Base-by-base conservation (phyloP, 2,888 invertebrate species). In the Pristionchus maxplancki region DNA sequence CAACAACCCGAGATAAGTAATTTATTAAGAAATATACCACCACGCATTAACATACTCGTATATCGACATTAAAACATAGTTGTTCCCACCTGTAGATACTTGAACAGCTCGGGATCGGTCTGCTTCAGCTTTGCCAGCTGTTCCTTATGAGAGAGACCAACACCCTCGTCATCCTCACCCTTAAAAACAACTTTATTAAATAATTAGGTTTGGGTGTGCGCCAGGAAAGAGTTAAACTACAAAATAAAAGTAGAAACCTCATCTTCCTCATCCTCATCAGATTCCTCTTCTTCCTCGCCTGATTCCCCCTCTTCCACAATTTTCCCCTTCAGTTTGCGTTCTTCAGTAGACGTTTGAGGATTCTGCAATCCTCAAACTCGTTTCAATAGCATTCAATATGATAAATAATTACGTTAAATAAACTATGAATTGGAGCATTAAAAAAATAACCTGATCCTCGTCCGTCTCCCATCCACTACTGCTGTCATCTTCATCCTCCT, bases 81-180 rank as follows among this genome's bases (percentile, higher is more conserved):
- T n/a, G n/a, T n/a, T n/a, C 13, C 20, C 13, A 87, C 88, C 88
- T 88, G 88, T 1, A 88, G 89, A 78, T 93, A 94, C 83, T 94
- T 91, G 91, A 90, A 92, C 74, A 94, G 93, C 84, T 94, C 93
- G 13, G 94, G 94, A 87, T 92, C 91, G 40, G 88, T 87, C 62
- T 90, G 74, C 67, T 91, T 90, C 83, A 92, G 88, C 37, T 88
- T 81, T 3, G 24, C 62, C 44, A 88, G 88, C 31, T 81, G 58
- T n/a, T 88, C 48, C 62, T 78, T 81, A 44, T 88, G 88, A 11
- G 86, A 50, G 48, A 50, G 71, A 24, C 37, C 31, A n/a, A 50
- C 71, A 17, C 44, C 86, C 71, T 87, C 86, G 24, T 44, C 50
- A 37, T 71, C 71, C 71, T 71, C 71, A 8, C 71, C 71, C 67